Evolutionary conservation across 2,797 vertebrate species (phyloP), one percentile per base, ranked within the genome.

Genomic region (Phrynocephalus forsythii): DNA sequence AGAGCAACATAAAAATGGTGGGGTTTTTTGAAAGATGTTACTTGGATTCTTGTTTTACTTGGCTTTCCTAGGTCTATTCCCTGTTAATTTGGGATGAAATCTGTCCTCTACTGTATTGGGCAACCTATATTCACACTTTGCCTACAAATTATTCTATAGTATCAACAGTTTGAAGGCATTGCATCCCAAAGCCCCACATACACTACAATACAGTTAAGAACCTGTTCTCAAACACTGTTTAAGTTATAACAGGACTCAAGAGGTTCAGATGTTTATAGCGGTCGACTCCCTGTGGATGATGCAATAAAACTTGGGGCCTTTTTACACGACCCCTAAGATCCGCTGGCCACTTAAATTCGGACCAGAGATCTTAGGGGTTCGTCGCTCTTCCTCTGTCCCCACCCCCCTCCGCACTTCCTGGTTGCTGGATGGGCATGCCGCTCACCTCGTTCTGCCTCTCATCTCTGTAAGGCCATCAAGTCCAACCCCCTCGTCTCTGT

Each of bases 221-320:
- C 48, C 18, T 68, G 28, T 85, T 26, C 10, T 24, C 63, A 82
- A 26, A 44, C 22, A 71, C 30, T 69, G 11, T 79, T 71, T 69
- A 52, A 60, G 20, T 44, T 71, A 50, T 77, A 69, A 71, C 6
- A 82, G 48, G 7, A 30, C 28, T 48, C 13, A 24, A 28, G 48
- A 76, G 71, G 63, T 82, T 89, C 71, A 82, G 7, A 76, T 82
- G 63, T 82, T 76, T 30, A 8, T 76, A 60, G 30, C 73, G 77
- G 72, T 67, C 56, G 50, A 78, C 26, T 86, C 33, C 20, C 66
- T 82, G 9, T 60, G 84, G 6, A 60, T 50, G 33, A 33, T 44
- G 30, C 6, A 69, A 68, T 71, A 71, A 82, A 86, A 60, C 20
- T 78, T n/a, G n/a, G n/a, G n/a, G n/a, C n/a, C n/a, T n/a, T n/a